Conservation (phyloP, 2,113 vertebrate genomes). For the Muntiacus reevesi region DNA sequence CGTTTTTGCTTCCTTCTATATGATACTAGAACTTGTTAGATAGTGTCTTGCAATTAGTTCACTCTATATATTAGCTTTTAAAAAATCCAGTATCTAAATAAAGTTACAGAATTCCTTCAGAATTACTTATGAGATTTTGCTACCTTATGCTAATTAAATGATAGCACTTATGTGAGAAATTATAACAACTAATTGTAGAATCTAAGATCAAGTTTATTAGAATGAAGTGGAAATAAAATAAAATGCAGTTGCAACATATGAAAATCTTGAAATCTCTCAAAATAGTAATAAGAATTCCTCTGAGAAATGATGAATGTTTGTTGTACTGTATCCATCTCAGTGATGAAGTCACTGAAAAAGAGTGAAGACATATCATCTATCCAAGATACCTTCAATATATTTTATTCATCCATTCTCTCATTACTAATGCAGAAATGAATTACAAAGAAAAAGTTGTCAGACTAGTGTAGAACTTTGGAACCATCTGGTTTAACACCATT, state of each 20-base stretch:
- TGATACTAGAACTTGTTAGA: background rate
- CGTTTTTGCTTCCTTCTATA: background rate
- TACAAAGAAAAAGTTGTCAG: background rate
- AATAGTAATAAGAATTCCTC: background rate
- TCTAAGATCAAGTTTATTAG: background rate
- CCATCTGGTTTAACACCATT: background rate
- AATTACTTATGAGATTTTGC: background rate
- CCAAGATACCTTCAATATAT: background rate
- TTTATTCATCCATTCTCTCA: background rate
- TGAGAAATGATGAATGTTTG: background rate
- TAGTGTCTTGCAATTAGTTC: background rate
- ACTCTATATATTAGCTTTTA: background rate
- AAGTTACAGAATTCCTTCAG: background rate
- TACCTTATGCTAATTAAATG: background rate
- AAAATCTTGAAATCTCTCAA: background rate
- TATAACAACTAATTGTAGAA: background rate
- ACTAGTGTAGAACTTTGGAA: background rate
- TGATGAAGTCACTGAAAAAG: background rate
- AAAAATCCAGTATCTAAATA: background rate
- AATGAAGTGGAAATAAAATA: background rate
- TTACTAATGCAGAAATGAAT: background rate
- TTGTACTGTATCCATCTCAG: background rate
- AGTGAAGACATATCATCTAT: background rate
- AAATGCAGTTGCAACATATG: background rate
- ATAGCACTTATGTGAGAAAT: background rate